Base-by-base conservation (phyloP, 1,140 invertebrate genomes). In the Acyrthosiphon pisum region DNA sequence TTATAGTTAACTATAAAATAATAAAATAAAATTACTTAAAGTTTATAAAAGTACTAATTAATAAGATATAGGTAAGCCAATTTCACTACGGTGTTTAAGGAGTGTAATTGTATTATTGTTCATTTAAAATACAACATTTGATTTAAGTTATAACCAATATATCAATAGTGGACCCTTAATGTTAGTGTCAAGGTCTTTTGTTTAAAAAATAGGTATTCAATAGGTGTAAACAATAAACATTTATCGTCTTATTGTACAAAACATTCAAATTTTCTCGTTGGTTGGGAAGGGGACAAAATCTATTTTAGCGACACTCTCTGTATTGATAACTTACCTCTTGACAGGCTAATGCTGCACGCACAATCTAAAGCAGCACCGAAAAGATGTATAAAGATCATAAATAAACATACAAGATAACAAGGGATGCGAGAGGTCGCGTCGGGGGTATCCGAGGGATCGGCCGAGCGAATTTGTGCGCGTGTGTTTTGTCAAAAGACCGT, bases 341-440 rank as follows among this genome's bases (percentile, higher is more conserved):
- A 76, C n/a, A n/a, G 30, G 60, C 4, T 18, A n/a, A n/a, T 18
- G 30, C 4, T 76, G n/a, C n/a, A 76, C 4, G 9, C 37, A 84
- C 6, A 37, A 41, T 44, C 41, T 44, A 41, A 44, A 84, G 11
- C 9, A 84, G 7, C 37, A 22, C 8, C 9, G n/a, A 50, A 23
- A 88, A 50, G n/a, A 37, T 11, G 8, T 53, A 53, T 53, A 37
- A 37, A 89, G 20, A 89, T 89, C 48, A 53, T 89, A 89, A 89
- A 89, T 53, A 89, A 89, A 89, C n/a, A 23, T 37, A 37, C n/a
- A n/a, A 89, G 46, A 89, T 53, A 53, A 53, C 48, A 89, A 53
- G 46, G 20, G 48, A 37, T 22, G 35, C n/a, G 3, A 53, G 22
- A 89, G 20, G n/a, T 53, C 86, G 6, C 30, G 46, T 50, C n/a